Evolutionary conservation across 30 jellyfish, hydroid and myxozoan species (phyloP).

Genomic region (Mastigias papua): DNA sequence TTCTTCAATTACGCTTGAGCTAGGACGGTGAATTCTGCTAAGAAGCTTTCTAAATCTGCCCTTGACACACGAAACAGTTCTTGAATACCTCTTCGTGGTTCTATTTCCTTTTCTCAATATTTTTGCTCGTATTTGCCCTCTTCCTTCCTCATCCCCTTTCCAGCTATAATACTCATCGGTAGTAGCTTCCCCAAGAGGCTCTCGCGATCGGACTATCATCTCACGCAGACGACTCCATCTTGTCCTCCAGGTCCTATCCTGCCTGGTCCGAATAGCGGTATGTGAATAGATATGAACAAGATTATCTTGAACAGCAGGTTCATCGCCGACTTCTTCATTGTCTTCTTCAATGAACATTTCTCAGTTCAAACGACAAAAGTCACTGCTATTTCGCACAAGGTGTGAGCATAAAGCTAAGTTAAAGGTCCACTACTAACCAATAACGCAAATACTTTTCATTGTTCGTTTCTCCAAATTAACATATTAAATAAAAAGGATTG

Average conservation of each 20-base stretch:
- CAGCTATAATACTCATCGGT: background rate
- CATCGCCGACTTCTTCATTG: background rate
- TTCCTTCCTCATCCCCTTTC: background rate
- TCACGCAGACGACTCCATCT: background rate
- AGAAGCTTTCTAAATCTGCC: conserved; percentile 18
- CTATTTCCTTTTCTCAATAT: too few species aligned
- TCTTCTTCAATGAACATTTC: conserved; percentile 22
- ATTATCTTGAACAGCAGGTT: background rate
- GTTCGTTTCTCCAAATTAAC: too few species aligned
- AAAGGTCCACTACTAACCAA: too few species aligned
- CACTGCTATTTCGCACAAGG: background rate
- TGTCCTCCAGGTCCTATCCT: background rate
- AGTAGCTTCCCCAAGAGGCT: background rate
- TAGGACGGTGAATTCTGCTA: conserved; percentile 6
- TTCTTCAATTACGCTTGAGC: background rate
- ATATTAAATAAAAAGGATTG: too few species aligned
- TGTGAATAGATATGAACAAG: background rate
- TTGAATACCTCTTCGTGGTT: background rate
- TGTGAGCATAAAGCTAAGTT: too few species aligned
- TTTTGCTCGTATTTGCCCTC: too few species aligned
- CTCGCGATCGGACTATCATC: conserved; percentile 5
- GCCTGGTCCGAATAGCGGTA: background rate
- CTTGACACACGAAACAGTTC: conserved; percentile 41
- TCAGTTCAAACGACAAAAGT: background rate
- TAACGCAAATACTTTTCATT: too few species aligned